Percentiles rank a stretch among this genome's conserved stretches.
Conservation (phyloP, 2,888 invertebrate genomes). For the Cactoblastis cactorum region DNA sequence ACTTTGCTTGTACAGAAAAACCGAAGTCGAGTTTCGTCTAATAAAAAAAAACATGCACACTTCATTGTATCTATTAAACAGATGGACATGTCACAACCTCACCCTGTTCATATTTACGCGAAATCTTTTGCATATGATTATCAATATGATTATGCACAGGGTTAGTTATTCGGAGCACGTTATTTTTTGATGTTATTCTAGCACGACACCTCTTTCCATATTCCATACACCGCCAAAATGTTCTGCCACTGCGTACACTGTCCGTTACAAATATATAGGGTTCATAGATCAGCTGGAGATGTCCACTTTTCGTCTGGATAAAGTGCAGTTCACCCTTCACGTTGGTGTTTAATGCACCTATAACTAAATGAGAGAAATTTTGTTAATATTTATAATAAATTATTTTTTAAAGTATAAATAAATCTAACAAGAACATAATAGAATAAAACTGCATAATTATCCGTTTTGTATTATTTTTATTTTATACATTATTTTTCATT, state of each 20-base stretch:
- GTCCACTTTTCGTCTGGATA: constrained; percentile 73
- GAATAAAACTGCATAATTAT: too few species aligned
- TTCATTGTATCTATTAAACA: constrained; percentile 33
- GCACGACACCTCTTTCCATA: constrained; percentile 73
- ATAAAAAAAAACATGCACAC: too few species aligned
- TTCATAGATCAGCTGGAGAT: constrained; percentile 69
- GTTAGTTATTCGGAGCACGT: constrained; percentile 65
- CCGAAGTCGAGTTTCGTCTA: too few species aligned
- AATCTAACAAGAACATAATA: too few species aligned
- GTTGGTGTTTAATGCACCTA: constrained; percentile 51
- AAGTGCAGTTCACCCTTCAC: constrained; percentile 68
- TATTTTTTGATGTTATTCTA: constrained; percentile 71
- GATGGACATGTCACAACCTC: constrained; percentile 70
- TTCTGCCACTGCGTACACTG: constrained; percentile 71
- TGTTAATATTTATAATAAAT: constrained; percentile 17
- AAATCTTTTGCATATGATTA: constrained; percentile 65
- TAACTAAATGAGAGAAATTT: constrained; percentile 40
- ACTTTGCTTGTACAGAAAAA: too few species aligned
- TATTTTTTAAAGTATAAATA: not conserved
- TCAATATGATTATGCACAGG: constrained; percentile 66
- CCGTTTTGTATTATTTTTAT: too few species aligned
- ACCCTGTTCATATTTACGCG: constrained; percentile 64
- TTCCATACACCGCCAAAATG: constrained; percentile 75
- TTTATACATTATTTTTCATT: too few species aligned
- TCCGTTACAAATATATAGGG: constrained; percentile 74